Percentiles rank a stretch among this genome's conserved stretches.
Conservation (phyloP, 2,797 vertebrate genomes). For the Aplochiton taeniatus region DNA sequence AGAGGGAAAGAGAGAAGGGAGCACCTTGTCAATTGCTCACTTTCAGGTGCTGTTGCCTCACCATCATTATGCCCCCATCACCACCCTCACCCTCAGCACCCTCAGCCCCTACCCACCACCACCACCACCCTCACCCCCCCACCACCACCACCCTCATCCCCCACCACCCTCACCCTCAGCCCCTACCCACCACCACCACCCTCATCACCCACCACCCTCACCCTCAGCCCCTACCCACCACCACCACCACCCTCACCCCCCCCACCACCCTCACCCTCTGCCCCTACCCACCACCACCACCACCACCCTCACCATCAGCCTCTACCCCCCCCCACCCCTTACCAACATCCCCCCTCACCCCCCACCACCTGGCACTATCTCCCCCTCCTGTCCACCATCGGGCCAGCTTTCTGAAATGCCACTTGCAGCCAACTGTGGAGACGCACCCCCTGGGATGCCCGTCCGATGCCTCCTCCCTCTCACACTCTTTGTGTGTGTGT, state of each 20-base stretch:
- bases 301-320: too few relatives aligned
- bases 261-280: too few relatives aligned
- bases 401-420: conserved; percentile 5
- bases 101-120: too few relatives aligned
- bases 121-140: too few relatives aligned
- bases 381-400: background rate
- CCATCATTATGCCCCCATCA: background rate
- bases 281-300: too few relatives aligned
- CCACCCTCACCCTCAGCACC: too few relatives aligned
- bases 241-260: too few relatives aligned
- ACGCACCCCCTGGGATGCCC: background rate
- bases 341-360: background rate
- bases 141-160: background rate
- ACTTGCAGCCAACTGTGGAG: conserved; percentile 6
- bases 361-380: background rate
- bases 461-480: background rate
- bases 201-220: too few relatives aligned
- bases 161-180: background rate
- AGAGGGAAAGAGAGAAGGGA: background rate
- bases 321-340: background rate
- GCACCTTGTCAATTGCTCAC: background rate
- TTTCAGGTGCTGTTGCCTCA: background rate
- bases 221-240: too few relatives aligned
- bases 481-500: background rate
- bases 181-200: background rate